Percentiles rank a stretch among this genome's conserved stretches.
phyloP scores from a whole-genome alignment of 1,140 invertebrate species.

The Amphibalanus amphitrite region DNA sequence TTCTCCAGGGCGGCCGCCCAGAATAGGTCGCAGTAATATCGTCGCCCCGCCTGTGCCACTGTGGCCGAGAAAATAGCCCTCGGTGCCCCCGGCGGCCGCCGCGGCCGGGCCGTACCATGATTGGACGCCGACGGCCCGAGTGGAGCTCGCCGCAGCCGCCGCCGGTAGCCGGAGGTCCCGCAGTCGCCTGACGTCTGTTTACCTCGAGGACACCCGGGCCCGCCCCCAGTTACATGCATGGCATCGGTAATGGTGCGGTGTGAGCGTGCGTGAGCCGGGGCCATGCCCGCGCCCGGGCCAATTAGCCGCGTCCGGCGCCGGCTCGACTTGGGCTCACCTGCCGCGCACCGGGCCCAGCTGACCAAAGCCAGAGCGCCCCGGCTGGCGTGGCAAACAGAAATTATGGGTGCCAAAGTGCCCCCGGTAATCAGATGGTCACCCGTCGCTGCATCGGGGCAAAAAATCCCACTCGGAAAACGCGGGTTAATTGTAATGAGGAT shows the following conservation, averaged over 20 bases:
- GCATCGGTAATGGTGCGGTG: not conserved
- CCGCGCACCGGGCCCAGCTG: not conserved
- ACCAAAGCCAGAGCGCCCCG: not conserved
- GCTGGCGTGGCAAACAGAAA: not conserved
- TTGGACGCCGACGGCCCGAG: not conserved
- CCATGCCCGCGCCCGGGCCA: not conserved
- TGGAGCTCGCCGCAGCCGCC: not conserved
- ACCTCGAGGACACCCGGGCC: not conserved
- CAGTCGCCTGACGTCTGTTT: not conserved
- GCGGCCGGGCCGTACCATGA: too few species aligned
- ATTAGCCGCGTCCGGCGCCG: not conserved
- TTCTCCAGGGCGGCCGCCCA: too few species aligned
- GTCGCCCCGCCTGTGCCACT: too few species aligned
- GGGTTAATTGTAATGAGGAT: not conserved
- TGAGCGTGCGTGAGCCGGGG: not conserved
- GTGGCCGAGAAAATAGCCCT: too few species aligned
- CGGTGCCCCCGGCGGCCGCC: too few species aligned
- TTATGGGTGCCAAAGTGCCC: not conserved
- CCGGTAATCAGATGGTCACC: not conserved
- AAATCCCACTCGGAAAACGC: not conserved
- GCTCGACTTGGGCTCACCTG: not conserved
- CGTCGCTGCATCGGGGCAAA: not conserved
- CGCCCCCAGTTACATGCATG: constrained; percentile 1
- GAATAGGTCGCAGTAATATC: too few species aligned
- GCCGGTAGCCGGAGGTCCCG: not conserved